phyloP scores from a whole-genome alignment of 92 coral and sea anemone species.

The Virgularia gustaviana region DNA sequence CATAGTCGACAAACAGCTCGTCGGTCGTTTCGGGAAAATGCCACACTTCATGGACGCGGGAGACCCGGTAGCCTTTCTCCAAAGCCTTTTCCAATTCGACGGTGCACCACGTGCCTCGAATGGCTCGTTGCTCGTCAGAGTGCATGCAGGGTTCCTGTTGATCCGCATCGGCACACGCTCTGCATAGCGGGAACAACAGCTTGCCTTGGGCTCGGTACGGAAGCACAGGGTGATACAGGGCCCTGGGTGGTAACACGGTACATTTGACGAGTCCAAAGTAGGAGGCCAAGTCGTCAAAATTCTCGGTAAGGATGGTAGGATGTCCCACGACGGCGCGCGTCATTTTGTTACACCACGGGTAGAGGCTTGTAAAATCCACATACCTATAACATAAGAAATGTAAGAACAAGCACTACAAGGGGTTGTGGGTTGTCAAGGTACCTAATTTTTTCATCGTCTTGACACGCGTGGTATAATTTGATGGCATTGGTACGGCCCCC shows the following conservation, averaged over 20 bases:
- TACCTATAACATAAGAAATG: neutral
- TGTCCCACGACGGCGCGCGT: neutral
- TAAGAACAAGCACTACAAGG: neutral
- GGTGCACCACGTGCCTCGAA: conserved; percentile 54
- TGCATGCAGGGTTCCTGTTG: conserved; percentile 51
- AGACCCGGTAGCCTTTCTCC: too few relatives aligned
- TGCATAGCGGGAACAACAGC: conserved; percentile 43
- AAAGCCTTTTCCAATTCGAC: too few relatives aligned
- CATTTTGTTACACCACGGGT: too few relatives aligned
- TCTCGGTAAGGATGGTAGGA: too few relatives aligned
- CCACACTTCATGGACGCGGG: conserved; percentile 42
- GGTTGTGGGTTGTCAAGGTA: neutral
- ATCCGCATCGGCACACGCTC: conserved; percentile 38
- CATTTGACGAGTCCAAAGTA: neutral
- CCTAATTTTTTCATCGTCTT: neutral
- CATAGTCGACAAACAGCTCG: too few relatives aligned
- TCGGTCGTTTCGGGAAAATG: too few relatives aligned
- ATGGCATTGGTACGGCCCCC: conserved; percentile 34
- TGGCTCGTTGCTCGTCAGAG: conserved; percentile 29
- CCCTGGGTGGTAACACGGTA: neutral
- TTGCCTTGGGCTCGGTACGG: conserved; percentile 47
- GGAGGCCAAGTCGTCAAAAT: neutral
- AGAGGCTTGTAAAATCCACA: too few relatives aligned
- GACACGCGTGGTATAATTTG: neutral
- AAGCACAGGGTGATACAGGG: neutral